phyloP scores from a whole-genome alignment of 2,797 vertebrate species.

The Eulemur mongoz region DNA sequence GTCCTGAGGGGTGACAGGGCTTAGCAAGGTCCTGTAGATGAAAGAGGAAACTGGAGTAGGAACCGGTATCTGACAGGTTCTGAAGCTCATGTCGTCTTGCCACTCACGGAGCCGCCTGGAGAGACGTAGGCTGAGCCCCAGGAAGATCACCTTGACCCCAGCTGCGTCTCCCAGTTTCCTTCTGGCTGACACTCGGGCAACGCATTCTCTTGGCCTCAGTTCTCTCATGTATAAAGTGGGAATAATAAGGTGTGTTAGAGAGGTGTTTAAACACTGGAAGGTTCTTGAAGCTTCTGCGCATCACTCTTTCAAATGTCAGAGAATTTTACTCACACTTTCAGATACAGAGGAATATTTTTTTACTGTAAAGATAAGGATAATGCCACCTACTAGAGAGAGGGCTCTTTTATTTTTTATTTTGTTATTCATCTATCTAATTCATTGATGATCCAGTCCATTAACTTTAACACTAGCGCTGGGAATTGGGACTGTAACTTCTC shows the following conservation, averaged over 20 bases:
- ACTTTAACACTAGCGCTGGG: not conserved
- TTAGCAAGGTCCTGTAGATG: not conserved
- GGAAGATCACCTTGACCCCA: not conserved
- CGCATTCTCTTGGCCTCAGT: not conserved
- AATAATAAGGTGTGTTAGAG: not conserved
- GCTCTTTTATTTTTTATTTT: not conserved
- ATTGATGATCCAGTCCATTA: slow-evolving; percentile 43
- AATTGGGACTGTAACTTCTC: not conserved
- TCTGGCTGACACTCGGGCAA: not conserved
- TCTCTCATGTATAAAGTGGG: not conserved
- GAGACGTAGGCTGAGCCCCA: not conserved
- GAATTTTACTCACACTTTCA: not conserved
- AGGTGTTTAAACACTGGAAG: not conserved
- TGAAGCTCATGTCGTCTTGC: not conserved
- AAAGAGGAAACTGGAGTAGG: not conserved
- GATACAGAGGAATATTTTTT: not conserved
- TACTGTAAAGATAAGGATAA: not conserved
- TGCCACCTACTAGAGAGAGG: not conserved
- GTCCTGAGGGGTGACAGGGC: too few relatives aligned
- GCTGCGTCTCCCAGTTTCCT: not conserved
- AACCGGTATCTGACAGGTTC: not conserved
- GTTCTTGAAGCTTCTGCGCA: not conserved
- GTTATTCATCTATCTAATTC: not conserved
- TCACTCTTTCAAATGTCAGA: not conserved
- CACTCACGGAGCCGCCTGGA: rapidly evolving